Percentiles rank a stretch among this genome's conserved stretches.
Evolutionary conservation across 2,888 invertebrate species (phyloP).

Genomic region (Xestobium rufovillosum): DNA sequence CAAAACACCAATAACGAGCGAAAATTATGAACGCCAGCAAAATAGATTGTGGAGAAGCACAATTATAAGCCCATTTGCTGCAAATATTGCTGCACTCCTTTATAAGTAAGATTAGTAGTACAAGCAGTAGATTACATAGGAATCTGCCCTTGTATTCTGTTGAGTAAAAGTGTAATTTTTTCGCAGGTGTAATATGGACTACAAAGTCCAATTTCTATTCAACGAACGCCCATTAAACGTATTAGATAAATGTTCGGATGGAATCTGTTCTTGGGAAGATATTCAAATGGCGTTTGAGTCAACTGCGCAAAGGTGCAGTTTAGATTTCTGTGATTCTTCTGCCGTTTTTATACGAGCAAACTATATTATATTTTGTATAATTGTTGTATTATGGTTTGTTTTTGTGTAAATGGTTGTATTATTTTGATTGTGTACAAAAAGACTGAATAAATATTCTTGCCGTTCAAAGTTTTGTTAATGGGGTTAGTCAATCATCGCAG

Average conservation of each 20-base stretch:
- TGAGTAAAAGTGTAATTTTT: too few relatives aligned
- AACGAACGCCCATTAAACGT: neutral
- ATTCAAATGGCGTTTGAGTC: neutral
- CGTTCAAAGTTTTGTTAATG: too few relatives aligned
- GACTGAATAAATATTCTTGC: too few relatives aligned
- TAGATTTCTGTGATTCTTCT: constrained; percentile 2
- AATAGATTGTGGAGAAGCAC: neutral
- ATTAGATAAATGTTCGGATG: neutral
- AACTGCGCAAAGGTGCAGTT: neutral
- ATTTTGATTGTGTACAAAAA: too few relatives aligned
- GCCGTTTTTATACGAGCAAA: too few relatives aligned
- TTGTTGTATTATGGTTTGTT: too few relatives aligned
- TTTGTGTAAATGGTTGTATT: too few relatives aligned
- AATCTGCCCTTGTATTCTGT: neutral
- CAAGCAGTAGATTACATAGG: neutral
- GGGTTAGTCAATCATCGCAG: too few relatives aligned
- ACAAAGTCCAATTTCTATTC: neutral
- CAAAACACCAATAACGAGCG: neutral
- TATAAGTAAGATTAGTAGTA: neutral
- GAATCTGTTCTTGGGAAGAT: constrained; percentile 1
- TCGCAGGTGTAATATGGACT: neutral
- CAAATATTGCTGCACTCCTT: neutral
- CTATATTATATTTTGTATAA: too few relatives aligned
- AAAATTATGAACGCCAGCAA: neutral
- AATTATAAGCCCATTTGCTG: neutral